Percentiles rank a stretch among this genome's conserved stretches.
phyloP scores from a whole-genome alignment of 1,140 invertebrate genomes.

The Caerostris extrusa region DNA sequence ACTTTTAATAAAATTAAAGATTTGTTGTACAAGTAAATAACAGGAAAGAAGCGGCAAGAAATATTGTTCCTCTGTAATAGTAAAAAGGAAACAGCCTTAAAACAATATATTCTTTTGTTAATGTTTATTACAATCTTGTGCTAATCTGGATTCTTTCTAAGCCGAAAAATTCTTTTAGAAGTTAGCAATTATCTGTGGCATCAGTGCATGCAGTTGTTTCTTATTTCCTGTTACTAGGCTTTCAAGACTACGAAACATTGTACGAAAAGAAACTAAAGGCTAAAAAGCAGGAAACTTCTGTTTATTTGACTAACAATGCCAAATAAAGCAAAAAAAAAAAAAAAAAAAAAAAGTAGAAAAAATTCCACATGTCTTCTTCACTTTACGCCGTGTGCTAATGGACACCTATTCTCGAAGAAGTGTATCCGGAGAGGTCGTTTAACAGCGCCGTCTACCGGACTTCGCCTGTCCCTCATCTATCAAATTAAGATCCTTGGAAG shows the following conservation, averaged over 20 bases:
- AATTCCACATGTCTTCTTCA: neutral
- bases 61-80: no score
- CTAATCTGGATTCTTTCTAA: no score
- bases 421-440: conserved; percentile 54
- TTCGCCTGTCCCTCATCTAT: conserved; percentile 55
- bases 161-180: no score
- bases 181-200: no score
- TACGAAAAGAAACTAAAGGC: neutral
- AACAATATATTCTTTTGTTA: no score
- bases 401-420: conserved; percentile 22
- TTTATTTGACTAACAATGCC: conserved; percentile 57
- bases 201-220: neutral
- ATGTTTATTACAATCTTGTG: no score
- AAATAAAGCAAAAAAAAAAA: conserved; percentile 19
- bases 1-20: no score
- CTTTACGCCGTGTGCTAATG: conserved; percentile 41
- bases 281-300: neutral
- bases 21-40: no score
- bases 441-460: conserved; percentile 55
- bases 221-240: neutral
- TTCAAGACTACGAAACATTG: neutral
- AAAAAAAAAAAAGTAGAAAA: conserved; percentile 26
- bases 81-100: no score
- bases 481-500: conserved; percentile 54
- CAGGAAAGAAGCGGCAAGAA: no score